phyloP scores from a whole-genome alignment of 2,113 vertebrate genomes.

The Ascaphus truei region DNA sequence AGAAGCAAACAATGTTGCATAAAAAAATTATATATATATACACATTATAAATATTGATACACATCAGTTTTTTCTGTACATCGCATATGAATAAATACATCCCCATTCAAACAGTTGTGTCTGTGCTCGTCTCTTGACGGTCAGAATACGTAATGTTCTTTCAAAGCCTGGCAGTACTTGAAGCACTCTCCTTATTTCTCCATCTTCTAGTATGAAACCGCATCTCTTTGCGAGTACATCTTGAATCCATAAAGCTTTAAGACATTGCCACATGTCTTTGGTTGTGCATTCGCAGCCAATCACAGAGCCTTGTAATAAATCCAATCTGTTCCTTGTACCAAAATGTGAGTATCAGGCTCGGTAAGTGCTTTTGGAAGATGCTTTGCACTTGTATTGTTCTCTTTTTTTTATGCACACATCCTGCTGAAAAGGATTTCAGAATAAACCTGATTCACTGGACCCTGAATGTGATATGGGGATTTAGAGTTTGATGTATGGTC shows the following conservation, averaged over 20 bases:
- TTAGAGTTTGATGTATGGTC: slow-evolving; percentile 53
- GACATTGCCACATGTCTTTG: slow-evolving; percentile 25
- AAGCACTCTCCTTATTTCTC: slow-evolving; percentile 21
- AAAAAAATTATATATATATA: no score
- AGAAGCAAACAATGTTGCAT: no score
- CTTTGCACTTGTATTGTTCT: slow-evolving; percentile 37
- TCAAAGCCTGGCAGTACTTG: neutral
- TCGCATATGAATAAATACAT: neutral
- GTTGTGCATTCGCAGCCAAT: neutral
- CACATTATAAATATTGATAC: no score
- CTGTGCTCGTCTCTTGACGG: neutral
- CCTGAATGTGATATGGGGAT: slow-evolving; percentile 79
- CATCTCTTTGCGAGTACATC: slow-evolving; percentile 25
- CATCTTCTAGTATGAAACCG: slow-evolving; percentile 45
- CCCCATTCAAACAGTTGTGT: neutral
- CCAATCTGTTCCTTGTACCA: neutral
- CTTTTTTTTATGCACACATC: slow-evolving; percentile 63
- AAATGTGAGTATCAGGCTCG: slow-evolving; percentile 10
- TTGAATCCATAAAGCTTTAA: slow-evolving; percentile 42
- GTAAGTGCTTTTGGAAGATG: neutral
- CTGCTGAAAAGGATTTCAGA: slow-evolving; percentile 94
- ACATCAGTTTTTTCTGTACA: no score
- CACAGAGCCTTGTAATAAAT: slow-evolving; percentile 32
- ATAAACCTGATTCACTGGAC: slow-evolving; percentile 88
- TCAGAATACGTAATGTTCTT: neutral